Base-by-base conservation (phyloP, 1,140 invertebrate species). In the Arion vulgaris region DNA sequence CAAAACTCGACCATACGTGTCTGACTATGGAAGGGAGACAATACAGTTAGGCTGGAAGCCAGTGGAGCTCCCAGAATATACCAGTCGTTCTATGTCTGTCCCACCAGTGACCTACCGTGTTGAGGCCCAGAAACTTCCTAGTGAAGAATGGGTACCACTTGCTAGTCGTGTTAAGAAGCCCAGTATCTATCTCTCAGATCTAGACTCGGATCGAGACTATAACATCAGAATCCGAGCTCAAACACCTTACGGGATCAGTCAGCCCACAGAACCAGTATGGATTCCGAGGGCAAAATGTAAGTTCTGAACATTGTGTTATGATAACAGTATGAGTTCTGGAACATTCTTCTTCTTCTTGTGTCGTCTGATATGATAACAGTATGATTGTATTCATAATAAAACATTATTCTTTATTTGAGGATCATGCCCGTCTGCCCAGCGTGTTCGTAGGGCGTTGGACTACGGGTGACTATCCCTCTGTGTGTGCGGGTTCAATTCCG, bases 171-270 rank as follows among this genome's bases (percentile, higher is more conserved):
- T 89, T 13, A 80, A 81, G 7, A 88, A 88, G 66, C 89, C 88
- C 23, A 88, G 85, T 34, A 84, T 88, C 38, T 89, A 89, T 75
- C 73, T 91, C 23, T 86, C 89, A 15, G 88, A 89, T 36, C 85
- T 91, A 28, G 84, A 84, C 26, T 76, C 82, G 36, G 88, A 88
- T 62, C 68, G 87, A 66, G 90, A 91, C 80, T 91, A 89, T 82
- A 88, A 88, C 80, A 86, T 91, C 74, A 51, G 90, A 32, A 87
- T 91, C 15, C 71, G 90, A 39, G 90, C 90, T n/a, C 89, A 91
- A 76, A 90, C 88, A 72, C 86, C 90, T 36, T 90, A 88, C 77
- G 90, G 90, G 17, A 75, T 89, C 53, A 91, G 90, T 82, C 89
- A 89, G 71, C 89, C 90, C 0, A 88, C 90, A 17, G 85, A 87